These are phyloP conservation scores for Thryonomys swinderianus DNA, from an alignment of 2,113 vertebrate genomes.

Conservation along the genomic window DNA sequence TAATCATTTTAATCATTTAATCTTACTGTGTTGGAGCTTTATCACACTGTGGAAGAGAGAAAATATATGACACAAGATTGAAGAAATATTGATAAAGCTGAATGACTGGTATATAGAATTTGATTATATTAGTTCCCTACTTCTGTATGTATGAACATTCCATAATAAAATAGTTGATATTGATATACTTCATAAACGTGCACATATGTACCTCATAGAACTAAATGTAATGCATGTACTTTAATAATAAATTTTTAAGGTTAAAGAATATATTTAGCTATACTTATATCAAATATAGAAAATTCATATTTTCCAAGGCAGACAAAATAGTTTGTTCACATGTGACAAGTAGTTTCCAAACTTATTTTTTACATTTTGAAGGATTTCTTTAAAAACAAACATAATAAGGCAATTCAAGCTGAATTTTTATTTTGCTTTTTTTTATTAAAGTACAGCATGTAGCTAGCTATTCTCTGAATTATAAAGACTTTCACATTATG, in stretches of 20 bases:
- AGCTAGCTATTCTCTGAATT: background rate
- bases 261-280: slow-evolving; percentile 39
- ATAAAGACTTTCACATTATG: background rate
- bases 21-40: background rate
- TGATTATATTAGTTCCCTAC: background rate
- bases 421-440: slow-evolving; percentile 54
- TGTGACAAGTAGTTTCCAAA: slow-evolving; percentile 19
- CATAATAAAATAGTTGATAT: background rate
- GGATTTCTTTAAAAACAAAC: slow-evolving; percentile 55
- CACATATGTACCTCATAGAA: background rate
- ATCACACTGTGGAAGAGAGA: background rate
- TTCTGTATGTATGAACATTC: background rate
- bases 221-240: background rate
- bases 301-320: background rate
- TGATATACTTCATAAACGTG: background rate
- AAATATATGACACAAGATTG: background rate
- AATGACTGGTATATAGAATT: background rate
- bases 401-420: background rate
- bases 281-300: slow-evolving; percentile 44
- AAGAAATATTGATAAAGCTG: background rate
- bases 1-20: slow-evolving; percentile 1
- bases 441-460: background rate
- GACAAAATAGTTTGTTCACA: slow-evolving; percentile 44
- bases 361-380: slow-evolving; percentile 28
- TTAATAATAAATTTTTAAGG: slow-evolving; percentile 35